Base-by-base conservation (phyloP, 2,888 invertebrate genomes). In the Drosophila austrosaltans region DNA sequence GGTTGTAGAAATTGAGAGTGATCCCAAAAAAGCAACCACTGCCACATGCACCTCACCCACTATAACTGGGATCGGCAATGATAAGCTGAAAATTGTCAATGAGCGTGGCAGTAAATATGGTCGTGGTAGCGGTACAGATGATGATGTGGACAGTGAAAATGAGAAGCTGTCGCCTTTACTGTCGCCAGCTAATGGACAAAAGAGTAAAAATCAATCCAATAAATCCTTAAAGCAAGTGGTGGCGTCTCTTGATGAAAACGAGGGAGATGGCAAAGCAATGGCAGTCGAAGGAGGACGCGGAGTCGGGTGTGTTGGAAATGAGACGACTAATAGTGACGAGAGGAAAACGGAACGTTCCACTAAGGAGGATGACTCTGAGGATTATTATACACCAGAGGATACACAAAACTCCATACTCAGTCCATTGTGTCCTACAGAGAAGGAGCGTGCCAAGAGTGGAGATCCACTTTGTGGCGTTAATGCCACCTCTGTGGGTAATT, bases 91-190 rank as follows among this genome's bases (percentile, higher is more conserved):
- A 89, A 93, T 95, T 76, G 93, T 95, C 5, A 95, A 95, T 83
- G 95, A 95, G 79, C 94, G 94, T 25, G 25, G 48, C 4, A 48
- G 48, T 4, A 91, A 91, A 71, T 78, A 88, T 64, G 79, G 84
- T 12, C 88, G 82, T 64, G 73, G 80, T 1, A 63, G 75, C 54
- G 79, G 56, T 42, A 83, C 82, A 22, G 81, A 84, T 53, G 87
- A 93, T 54, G 96, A 96, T 87, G 96, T 96, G 78, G 96, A 97
- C 90, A 97, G 97, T 90, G 97, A 97, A 91, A 95, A 95, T 59
- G 97, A 97, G 92, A 95, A 97, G 81, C 92, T 96, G 64, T 97
- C 97, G 20, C 97, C 97, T 20, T 92, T 97, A 39, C 93, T 97
- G 0, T 90, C 90, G 53, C 86, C 91, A 0, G 42, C 42, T 2